Evolutionary conservation across 2,113 vertebrate genomes (phyloP).

Genomic region (Galemys pyrenaicus): DNA sequence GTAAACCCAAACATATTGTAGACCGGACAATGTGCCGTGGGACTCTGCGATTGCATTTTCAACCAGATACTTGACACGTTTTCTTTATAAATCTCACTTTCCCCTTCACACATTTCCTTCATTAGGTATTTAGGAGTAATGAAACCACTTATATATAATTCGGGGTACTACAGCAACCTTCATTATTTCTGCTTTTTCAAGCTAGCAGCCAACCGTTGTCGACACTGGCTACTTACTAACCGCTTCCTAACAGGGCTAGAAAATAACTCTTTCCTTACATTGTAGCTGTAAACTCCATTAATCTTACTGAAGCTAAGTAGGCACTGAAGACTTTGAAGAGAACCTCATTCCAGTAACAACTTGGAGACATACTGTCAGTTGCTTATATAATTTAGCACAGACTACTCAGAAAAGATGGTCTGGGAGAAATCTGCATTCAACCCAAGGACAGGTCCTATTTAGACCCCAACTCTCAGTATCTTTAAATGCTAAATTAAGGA

Average conservation of each 20-base stretch:
- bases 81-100: neutral
- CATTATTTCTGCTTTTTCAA: neutral
- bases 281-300: neutral
- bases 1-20: neutral
- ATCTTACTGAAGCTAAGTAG: neutral
- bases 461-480: neutral
- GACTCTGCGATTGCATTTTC: neutral
- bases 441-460: neutral
- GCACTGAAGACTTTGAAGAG: neutral
- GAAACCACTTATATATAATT: neutral
- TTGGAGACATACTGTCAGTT: neutral
- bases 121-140: neutral
- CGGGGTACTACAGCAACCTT: neutral
- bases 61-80: neutral
- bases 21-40: neutral
- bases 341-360: neutral
- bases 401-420: neutral
- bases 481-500: neutral
- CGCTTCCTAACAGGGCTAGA: no score
- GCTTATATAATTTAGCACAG: neutral
- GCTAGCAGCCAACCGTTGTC: no score
- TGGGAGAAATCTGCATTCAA: neutral
- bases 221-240: no score
- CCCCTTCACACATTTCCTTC: neutral
- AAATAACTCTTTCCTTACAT: neutral